A percentile compares a stretch with the other conserved stretches of the same genome.
Conservation (phyloP, 2,888 invertebrate genomes). For the Cosmia trapezina region DNA sequence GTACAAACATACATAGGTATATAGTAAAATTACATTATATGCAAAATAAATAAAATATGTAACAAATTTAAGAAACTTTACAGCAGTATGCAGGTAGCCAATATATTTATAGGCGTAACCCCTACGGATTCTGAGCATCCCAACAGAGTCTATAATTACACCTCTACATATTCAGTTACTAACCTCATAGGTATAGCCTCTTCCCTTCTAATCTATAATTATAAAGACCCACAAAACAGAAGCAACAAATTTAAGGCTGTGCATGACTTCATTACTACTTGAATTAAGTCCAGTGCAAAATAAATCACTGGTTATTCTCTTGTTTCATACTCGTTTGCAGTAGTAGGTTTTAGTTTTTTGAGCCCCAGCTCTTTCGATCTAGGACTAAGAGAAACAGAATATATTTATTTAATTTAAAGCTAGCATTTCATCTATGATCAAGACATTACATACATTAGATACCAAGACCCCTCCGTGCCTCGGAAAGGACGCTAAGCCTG, state of each 20-base stretch:
- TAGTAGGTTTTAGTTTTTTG: too few relatives aligned
- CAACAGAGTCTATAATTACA: slow-evolving; percentile 56
- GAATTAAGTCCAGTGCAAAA: not conserved
- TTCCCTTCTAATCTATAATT: slow-evolving; percentile 51
- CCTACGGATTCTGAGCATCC: slow-evolving; percentile 42
- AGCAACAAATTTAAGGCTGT: slow-evolving; percentile 6
- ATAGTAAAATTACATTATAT: not conserved
- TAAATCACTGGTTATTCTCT: too few relatives aligned
- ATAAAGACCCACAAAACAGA: slow-evolving; percentile 26
- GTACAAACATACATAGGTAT: not conserved
- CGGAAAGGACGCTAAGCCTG: too few relatives aligned
- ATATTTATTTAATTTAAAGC: too few relatives aligned
- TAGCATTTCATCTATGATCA: too few relatives aligned
- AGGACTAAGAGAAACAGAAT: too few relatives aligned
- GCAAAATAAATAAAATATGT: too few relatives aligned
- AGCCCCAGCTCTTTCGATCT: too few relatives aligned
- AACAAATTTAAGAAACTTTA: not conserved
- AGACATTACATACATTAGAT: too few relatives aligned
- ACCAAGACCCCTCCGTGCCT: too few relatives aligned
- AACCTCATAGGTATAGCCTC: slow-evolving; percentile 14
- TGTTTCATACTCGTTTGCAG: too few relatives aligned
- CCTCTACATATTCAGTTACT: slow-evolving; percentile 25
- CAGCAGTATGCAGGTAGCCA: slow-evolving; percentile 44
- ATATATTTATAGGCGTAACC: slow-evolving; percentile 58
- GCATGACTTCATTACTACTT: not conserved